phyloP scores from a whole-genome alignment of 2,113 vertebrate species.

The Bostrychus sinensis region DNA sequence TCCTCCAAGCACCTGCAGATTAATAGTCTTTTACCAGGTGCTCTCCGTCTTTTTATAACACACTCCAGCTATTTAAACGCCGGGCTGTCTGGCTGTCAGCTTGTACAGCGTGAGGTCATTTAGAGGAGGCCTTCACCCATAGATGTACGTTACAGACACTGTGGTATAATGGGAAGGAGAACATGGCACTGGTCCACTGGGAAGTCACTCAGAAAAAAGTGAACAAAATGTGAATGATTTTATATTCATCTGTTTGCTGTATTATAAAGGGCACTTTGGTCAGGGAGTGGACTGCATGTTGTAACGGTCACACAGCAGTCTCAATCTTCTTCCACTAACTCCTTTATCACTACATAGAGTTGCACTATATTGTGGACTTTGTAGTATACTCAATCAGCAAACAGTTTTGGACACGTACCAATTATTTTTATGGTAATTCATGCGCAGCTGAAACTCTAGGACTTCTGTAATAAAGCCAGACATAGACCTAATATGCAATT shows the following conservation, averaged over 20 bases:
- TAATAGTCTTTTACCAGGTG: constrained; percentile 80
- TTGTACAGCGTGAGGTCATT: constrained; percentile 60
- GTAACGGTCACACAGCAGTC: too few species aligned
- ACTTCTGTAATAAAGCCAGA: too few species aligned
- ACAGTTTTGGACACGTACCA: too few species aligned
- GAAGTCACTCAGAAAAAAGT: background rate
- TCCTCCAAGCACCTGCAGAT: constrained; percentile 80
- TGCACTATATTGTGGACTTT: too few species aligned
- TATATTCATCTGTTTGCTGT: too few species aligned
- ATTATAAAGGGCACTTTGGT: background rate
- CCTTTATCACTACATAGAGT: too few species aligned
- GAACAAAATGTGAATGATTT: background rate
- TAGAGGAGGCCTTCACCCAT: constrained; percentile 48
- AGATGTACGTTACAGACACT: background rate
- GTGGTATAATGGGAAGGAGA: constrained; percentile 16
- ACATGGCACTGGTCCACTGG: background rate
- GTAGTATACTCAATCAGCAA: too few species aligned
- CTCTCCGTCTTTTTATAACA: constrained; percentile 79
- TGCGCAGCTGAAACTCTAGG: too few species aligned
- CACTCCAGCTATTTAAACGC: constrained; percentile 75
- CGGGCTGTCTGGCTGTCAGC: constrained; percentile 65
- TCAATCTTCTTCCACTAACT: too few species aligned
- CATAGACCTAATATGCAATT: too few species aligned
- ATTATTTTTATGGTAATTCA: too few species aligned
- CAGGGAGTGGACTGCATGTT: too few species aligned